A percentile compares a stretch with the other conserved stretches of the same genome.
These are phyloP conservation scores for Drosophila mulleri DNA, from an alignment of 2,888 invertebrate species.

Conservation along the genomic window DNA sequence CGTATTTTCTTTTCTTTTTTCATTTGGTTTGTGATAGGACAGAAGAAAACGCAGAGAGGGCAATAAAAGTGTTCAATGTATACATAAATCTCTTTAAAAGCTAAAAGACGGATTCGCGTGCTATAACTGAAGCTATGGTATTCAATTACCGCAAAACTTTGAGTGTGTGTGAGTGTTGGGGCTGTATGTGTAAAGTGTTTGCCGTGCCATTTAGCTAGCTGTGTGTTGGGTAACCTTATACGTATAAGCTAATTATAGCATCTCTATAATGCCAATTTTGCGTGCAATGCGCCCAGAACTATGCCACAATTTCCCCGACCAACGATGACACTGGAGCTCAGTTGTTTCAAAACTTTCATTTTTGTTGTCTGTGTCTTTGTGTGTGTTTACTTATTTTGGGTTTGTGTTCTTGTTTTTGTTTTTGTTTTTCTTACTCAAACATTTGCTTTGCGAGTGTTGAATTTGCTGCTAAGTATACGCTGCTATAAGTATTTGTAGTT, in stretches of 20 bases:
- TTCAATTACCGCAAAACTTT: slow-evolving; percentile 43
- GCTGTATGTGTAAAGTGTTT: slow-evolving; percentile 9
- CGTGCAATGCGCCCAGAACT: slow-evolving; percentile 65
- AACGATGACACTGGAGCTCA: slow-evolving; percentile 40
- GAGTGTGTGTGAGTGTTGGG: slow-evolving; percentile 5
- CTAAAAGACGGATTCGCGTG: slow-evolving; percentile 73
- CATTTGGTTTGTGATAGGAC: slow-evolving; percentile 33
- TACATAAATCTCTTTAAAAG: slow-evolving; percentile 67
- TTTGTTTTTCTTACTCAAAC: slow-evolving; percentile 29
- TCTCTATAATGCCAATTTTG: slow-evolving; percentile 57
- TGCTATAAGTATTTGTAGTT: slow-evolving; percentile 65
- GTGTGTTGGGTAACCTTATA: slow-evolving; percentile 36
- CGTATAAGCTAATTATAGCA: slow-evolving; percentile 59
- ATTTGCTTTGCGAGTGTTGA: slow-evolving; percentile 51
- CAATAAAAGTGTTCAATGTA: slow-evolving; percentile 48
- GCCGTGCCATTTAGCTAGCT: slow-evolving; percentile 40
- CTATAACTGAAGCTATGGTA: slow-evolving; percentile 59
- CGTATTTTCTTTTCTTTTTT: neutral
- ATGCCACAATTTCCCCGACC: slow-evolving; percentile 48
- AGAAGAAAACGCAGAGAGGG: slow-evolving; percentile 22
- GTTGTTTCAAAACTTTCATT: slow-evolving; percentile 1
- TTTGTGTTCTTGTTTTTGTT: slow-evolving; percentile 16
- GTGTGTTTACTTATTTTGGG: neutral
- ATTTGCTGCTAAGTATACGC: slow-evolving; percentile 61
- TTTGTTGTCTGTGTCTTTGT: neutral